phyloP scores from a whole-genome alignment of 2,113 vertebrate species.

The Herpetotheres cachinnans region DNA sequence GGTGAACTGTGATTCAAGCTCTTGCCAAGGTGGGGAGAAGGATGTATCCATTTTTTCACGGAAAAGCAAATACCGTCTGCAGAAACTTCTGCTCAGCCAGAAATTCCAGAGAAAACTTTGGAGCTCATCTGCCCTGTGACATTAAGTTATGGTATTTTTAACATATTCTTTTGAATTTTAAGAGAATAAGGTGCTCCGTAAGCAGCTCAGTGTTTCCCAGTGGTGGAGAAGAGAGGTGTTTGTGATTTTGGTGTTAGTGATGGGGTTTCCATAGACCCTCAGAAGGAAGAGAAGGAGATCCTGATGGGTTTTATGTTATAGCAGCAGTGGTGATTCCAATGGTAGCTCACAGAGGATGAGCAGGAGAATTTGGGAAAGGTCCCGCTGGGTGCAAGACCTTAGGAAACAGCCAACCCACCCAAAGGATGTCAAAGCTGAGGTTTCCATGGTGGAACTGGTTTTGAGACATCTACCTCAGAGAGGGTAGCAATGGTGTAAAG shows the following conservation, averaged over 20 bases:
- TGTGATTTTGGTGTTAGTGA: background rate
- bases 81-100: constrained; percentile 41
- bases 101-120: constrained; percentile 31
- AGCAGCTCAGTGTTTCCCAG: background rate
- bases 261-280: background rate
- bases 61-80: constrained; percentile 1
- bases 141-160: constrained; percentile 49
- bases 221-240: background rate
- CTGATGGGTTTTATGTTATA: background rate
- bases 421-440: background rate
- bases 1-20: constrained; percentile 16
- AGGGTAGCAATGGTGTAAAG: background rate
- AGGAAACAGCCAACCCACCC: background rate
- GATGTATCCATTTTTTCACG: background rate
- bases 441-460: background rate
- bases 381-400: background rate
- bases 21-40: background rate
- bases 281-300: background rate
- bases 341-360: background rate
- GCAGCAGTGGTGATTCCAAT: background rate
- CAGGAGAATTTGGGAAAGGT: background rate
- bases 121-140: constrained; percentile 2
- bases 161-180: constrained; percentile 17
- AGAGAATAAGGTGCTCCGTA: background rate
- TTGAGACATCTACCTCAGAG: background rate